Conservation (phyloP, 2,113 vertebrate genomes). For the Brienomyrus longianalis region DNA sequence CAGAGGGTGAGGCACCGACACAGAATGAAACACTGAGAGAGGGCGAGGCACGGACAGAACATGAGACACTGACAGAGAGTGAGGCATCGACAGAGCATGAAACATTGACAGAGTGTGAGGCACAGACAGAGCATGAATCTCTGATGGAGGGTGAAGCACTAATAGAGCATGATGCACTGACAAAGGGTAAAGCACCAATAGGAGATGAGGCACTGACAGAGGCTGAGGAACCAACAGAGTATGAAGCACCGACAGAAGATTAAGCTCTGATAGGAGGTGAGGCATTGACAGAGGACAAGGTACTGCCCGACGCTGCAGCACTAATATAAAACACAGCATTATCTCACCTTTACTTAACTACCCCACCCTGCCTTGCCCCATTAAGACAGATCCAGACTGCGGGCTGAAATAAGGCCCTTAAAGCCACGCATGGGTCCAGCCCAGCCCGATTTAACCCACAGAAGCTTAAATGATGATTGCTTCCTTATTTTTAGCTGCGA, state of each 20-base stretch:
- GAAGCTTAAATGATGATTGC: background rate
- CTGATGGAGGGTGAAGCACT: background rate
- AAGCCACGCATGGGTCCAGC: background rate
- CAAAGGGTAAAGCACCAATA: no score
- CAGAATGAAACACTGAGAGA: background rate
- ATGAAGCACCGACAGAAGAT: background rate
- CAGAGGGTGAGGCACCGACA: background rate
- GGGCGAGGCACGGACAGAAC: background rate
- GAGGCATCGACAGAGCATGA: no score
- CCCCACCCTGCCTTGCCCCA: background rate
- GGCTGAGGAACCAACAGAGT: background rate
- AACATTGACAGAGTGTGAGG: background rate
- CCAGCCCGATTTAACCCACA: background rate
- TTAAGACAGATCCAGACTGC: background rate
- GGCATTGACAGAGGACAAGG: background rate
- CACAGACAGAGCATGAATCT: background rate
- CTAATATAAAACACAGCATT: background rate
- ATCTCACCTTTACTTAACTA: background rate
- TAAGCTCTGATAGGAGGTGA: background rate
- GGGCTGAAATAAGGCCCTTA: background rate
- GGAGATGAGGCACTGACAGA: background rate
- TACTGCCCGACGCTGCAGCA: background rate
- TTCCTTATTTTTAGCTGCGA: background rate
- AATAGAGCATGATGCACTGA: background rate
- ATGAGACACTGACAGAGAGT: background rate